phyloP scores from a whole-genome alignment of 2,888 invertebrate species.

The Zaprionus lineosus region DNA sequence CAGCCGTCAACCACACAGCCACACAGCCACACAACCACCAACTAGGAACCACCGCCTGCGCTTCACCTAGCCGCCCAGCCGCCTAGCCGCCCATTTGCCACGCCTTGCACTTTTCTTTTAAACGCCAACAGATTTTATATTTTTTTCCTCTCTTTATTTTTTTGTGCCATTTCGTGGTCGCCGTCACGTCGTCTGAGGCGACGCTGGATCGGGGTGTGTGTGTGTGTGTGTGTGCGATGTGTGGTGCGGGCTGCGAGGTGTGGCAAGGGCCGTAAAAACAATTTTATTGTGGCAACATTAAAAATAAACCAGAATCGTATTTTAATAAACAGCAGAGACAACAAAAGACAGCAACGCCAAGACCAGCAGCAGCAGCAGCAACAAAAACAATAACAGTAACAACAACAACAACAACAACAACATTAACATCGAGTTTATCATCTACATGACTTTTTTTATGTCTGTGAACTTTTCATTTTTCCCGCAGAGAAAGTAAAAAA shows the following conservation, averaged over 20 bases:
- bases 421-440: conserved; percentile 17
- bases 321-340: conserved; percentile 67
- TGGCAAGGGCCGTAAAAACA: conserved; percentile 45
- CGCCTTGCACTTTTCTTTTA: conserved; percentile 58
- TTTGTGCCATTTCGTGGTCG: conserved; percentile 68
- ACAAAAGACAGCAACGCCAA: conserved; percentile 7
- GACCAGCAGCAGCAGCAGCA: conserved; percentile 25
- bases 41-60: conserved; percentile 11
- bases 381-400: conserved; percentile 15
- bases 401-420: conserved; percentile 12
- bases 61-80: too few relatives aligned
- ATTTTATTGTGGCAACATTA: conserved; percentile 55
- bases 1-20: not conserved
- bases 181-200: too few relatives aligned
- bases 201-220: too few relatives aligned
- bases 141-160: conserved; percentile 32
- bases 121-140: conserved; percentile 37
- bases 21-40: conserved; percentile 1
- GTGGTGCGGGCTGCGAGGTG: too few relatives aligned
- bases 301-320: conserved; percentile 62
- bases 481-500: conserved; percentile 62
- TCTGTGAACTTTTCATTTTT: conserved; percentile 60
- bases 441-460: conserved; percentile 34
- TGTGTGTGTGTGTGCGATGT: too few relatives aligned
- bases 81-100: too few relatives aligned